phyloP scores from a whole-genome alignment of 2,888 invertebrate species.

The Lycia hirtaria region DNA sequence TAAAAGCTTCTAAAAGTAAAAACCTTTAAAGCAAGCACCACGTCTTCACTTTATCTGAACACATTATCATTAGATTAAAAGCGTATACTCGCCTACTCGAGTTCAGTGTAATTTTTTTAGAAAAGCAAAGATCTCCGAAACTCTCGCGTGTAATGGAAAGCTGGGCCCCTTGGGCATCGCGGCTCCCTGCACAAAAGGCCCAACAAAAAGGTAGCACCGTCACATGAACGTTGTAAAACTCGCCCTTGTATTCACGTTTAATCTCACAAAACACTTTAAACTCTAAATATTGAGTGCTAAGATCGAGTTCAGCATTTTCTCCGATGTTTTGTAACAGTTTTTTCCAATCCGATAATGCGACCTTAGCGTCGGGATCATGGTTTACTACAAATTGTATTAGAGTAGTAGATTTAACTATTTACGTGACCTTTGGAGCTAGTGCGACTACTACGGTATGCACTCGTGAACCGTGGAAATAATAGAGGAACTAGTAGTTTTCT shows the following conservation, averaged over 20 bases:
- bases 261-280: slow-evolving; percentile 58
- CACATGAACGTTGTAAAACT: slow-evolving; percentile 85
- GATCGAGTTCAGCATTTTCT: slow-evolving; percentile 55
- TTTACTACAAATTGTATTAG: slow-evolving; percentile 86
- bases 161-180: slow-evolving; percentile 78
- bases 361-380: slow-evolving; percentile 84
- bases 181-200: slow-evolving; percentile 80
- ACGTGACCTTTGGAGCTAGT: slow-evolving; percentile 51
- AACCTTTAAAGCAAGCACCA: slow-evolving; percentile 12
- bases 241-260: slow-evolving; percentile 68
- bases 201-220: slow-evolving; percentile 83
- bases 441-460: slow-evolving; percentile 29
- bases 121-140: slow-evolving; percentile 72
- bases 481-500: not conserved
- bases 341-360: slow-evolving; percentile 85
- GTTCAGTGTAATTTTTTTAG: slow-evolving; percentile 63
- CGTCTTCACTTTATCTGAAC: slow-evolving; percentile 20
- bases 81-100: slow-evolving; percentile 34
- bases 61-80: slow-evolving; percentile 29
- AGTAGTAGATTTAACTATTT: slow-evolving; percentile 84
- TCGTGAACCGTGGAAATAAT: slow-evolving; percentile 6
- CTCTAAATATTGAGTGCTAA: slow-evolving; percentile 56
- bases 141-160: slow-evolving; percentile 83
- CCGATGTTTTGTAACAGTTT: slow-evolving; percentile 76
- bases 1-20: slow-evolving; percentile 5